Conservation (phyloP, 1,140 invertebrate genomes). For the Temnothorax longispinosus region DNA sequence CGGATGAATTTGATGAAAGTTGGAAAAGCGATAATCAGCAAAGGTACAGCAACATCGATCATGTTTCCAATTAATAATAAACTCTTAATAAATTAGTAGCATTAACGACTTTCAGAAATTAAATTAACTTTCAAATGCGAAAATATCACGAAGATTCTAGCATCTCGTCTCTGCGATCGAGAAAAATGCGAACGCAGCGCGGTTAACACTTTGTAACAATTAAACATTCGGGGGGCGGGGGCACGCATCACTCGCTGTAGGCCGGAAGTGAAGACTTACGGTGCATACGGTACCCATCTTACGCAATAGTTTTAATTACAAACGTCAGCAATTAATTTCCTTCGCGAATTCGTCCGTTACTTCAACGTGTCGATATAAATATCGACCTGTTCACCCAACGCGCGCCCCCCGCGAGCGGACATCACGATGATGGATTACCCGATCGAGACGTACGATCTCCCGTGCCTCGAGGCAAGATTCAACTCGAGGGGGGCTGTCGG, state of each 20-base stretch:
- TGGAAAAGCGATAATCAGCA: background rate
- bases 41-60: background rate
- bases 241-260: background rate
- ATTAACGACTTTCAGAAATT: background rate
- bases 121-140: background rate
- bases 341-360: background rate
- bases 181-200: background rate
- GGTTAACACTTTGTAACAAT: constrained; percentile 7
- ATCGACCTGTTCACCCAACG: background rate
- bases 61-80: background rate
- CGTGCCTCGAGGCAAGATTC: too few species aligned
- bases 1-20: background rate
- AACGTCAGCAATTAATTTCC: background rate
- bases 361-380: background rate
- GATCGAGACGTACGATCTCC: background rate
- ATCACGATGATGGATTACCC: background rate
- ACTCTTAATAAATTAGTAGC: background rate
- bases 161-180: background rate
- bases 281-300: too few species aligned
- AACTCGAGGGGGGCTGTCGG: background rate
- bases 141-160: background rate
- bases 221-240: background rate
- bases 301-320: background rate
- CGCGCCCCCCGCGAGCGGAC: background rate
- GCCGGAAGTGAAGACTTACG: background rate